Percentiles rank a stretch among this genome's conserved stretches.
These are phyloP conservation scores for Eriocheir sinensis DNA, from an alignment of 1,140 invertebrate genomes.

Conservation along the genomic window DNA sequence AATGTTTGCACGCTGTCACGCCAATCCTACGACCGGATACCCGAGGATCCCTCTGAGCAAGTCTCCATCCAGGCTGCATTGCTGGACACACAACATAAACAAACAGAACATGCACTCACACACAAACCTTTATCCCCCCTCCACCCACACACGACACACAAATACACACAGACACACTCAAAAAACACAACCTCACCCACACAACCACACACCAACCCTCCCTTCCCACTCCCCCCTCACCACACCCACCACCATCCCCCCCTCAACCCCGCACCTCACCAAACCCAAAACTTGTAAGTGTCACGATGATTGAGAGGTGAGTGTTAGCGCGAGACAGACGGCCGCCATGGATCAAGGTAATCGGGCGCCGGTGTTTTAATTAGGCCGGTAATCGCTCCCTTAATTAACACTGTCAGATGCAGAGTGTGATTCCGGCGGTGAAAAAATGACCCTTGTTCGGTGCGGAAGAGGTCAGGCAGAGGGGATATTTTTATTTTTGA, in stretches of 20 bases:
- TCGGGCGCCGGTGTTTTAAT: slow-evolving; percentile 43
- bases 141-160: background rate
- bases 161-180: slow-evolving; percentile 38
- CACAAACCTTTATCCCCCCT: background rate
- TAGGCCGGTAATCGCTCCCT: slow-evolving; percentile 39
- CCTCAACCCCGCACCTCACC: background rate
- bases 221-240: background rate
- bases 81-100: slow-evolving; percentile 7
- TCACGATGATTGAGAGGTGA: background rate
- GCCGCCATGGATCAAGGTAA: slow-evolving; percentile 26
- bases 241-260: background rate
- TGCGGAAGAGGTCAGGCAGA: no score
- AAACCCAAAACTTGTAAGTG: background rate
- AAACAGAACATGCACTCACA: slow-evolving; percentile 18
- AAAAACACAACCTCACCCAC: background rate
- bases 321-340: slow-evolving; percentile 36
- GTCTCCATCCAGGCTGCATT: no score
- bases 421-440: background rate
- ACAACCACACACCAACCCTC: background rate
- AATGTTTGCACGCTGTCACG: no score
- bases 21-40: no score
- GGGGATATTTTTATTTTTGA: no score
- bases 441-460: background rate
- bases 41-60: no score
- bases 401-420: slow-evolving; percentile 37